Percentiles rank a stretch among this genome's conserved stretches.
Conservation (phyloP, 2,888 invertebrate genomes). For the Pseudococcus viburni region DNA sequence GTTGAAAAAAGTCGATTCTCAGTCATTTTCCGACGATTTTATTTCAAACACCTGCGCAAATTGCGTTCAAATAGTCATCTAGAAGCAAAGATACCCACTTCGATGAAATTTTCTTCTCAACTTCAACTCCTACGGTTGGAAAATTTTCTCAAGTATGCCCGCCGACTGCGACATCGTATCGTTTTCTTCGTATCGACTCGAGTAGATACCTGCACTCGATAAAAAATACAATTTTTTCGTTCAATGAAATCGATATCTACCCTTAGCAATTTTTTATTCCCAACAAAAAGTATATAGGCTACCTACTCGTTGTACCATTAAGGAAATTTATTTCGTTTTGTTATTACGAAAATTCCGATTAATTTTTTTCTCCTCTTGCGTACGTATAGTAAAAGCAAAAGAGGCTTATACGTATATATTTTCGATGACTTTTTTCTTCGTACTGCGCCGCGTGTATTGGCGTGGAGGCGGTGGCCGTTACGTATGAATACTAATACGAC, state of each 20-base stretch:
- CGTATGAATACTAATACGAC: constrained; percentile 43
- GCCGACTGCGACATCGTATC: too few relatives aligned
- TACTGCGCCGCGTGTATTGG: not conserved
- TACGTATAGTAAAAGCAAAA: not conserved
- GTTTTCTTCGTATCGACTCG: too few relatives aligned
- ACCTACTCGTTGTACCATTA: not conserved
- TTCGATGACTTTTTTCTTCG: constrained; percentile 15
- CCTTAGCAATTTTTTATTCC: not conserved
- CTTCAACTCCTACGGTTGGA: too few relatives aligned
- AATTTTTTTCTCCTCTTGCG: not conserved
- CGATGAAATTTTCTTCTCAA: too few relatives aligned
- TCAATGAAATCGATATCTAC: not conserved
- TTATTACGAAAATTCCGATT: constrained; percentile 50
- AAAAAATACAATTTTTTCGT: not conserved
- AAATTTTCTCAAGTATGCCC: too few relatives aligned
- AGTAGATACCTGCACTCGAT: too few relatives aligned
- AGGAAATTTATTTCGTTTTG: constrained; percentile 31
- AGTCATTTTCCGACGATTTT: too few relatives aligned
- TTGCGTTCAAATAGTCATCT: too few relatives aligned
- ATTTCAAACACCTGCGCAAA: too few relatives aligned
- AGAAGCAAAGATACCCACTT: too few relatives aligned
- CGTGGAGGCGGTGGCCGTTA: not conserved
- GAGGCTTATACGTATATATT: constrained; percentile 17
- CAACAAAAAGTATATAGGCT: not conserved
- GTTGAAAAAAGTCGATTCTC: too few relatives aligned